Base-by-base conservation (phyloP, 2,888 invertebrate genomes). In the Drosophila limbata region DNA sequence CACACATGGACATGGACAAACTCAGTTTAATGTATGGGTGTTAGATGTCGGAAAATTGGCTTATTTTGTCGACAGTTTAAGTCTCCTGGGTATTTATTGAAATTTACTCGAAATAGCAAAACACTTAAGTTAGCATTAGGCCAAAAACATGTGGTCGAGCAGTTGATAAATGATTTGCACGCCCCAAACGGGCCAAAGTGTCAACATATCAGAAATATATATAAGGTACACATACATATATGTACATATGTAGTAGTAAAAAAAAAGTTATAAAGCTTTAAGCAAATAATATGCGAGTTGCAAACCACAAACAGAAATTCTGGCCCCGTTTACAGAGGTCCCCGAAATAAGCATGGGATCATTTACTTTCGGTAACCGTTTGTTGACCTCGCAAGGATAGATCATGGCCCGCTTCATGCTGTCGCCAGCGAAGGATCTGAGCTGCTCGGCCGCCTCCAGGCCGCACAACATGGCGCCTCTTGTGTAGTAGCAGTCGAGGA, bases 401-500 rank as follows among this genome's bases (percentile, higher is more conserved):
- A 75, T 21, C 71, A 87, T 70, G 25, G 88, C 52, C 3, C 52
- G 67, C 3, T 74, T 69, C 80, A 91, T 90, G 40, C 87, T 73
- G 19, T 91, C 90, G 1, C 65, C 72, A 0, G 90, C 86, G 61
- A 92, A 89, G 17, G 74, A 77, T 47, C 92, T 73, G 13, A 94
- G 83, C 40, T 91, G 83, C 19, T 82, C 73, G 4, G 94, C 94
- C 13, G 93, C 91, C 25, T 91, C 90, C 35, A 92, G 67, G 1
- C 94, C 94, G 82, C 94, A 94, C 8, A 94, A 88, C 89, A 93
- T 90, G 1, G 93, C 93, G 1, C 93, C 91, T 85, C 93, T 93
- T 8, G 93, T 91, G 65, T 93, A 94, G 72, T 93, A 93, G 79
- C 94, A 94, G 69, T 94, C 93, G 3, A 93, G 80, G 44, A 94